Evolutionary conservation across 2,113 vertebrate genomes (phyloP).

Genomic region (Onychostruthus taczanowskii): DNA sequence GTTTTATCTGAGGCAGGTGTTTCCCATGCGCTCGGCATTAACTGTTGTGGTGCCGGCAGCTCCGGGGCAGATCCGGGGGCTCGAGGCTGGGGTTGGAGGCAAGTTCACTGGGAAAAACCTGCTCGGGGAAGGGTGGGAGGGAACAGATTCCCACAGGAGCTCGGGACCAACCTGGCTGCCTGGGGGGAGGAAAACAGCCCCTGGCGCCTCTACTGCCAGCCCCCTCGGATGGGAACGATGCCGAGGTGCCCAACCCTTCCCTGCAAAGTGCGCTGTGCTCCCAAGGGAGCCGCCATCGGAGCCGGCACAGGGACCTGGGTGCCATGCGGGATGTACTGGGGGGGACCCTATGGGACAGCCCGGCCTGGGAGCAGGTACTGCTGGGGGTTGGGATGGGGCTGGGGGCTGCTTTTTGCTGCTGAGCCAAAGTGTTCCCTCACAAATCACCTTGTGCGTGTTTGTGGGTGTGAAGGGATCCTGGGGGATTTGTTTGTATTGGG

Average conservation of each 20-base stretch:
- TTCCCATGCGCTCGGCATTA: not conserved
- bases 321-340: not conserved
- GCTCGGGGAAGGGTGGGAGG: not conserved
- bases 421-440: not conserved
- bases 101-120: constrained; percentile 9
- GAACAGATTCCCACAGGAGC: constrained; percentile 43
- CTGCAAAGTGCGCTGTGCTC: not conserved
- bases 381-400: not conserved
- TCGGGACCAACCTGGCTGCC: not conserved
- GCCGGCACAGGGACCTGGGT: not conserved
- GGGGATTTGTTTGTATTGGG: not conserved
- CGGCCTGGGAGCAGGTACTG: not conserved
- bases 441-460: not conserved
- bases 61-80: not conserved
- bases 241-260: not conserved
- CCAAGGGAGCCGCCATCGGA: rapidly evolving
- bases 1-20: constrained; percentile 16
- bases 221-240: not conserved
- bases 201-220: not conserved
- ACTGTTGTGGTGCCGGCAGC: not conserved
- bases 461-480: not conserved
- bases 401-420: not conserved
- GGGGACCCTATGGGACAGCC: not conserved
- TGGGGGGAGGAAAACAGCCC: constrained; percentile 16
- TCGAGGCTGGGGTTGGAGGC: not conserved